phyloP scores from a whole-genome alignment of 2,797 vertebrate genomes.

The Eulemur mongoz region DNA sequence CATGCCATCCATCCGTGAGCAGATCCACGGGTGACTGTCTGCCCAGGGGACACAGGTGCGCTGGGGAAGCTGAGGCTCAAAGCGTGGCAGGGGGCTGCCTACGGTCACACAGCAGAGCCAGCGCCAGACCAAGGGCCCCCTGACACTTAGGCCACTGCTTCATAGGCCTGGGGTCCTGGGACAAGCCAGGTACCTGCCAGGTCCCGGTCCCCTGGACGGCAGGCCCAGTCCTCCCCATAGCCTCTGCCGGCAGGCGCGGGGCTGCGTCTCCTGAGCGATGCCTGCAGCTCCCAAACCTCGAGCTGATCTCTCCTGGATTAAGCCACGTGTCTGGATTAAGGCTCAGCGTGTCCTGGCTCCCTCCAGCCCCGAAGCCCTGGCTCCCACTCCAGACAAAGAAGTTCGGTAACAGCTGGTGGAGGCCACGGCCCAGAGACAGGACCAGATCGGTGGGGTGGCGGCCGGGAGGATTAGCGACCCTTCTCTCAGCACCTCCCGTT shows the following conservation, averaged over 20 bases:
- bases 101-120: neutral
- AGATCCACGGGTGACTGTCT: neutral
- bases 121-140: neutral
- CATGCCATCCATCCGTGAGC: neutral
- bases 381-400: slow-evolving; percentile 54
- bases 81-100: neutral
- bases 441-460: neutral
- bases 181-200: neutral
- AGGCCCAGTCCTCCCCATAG: neutral
- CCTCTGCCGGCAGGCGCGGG: neutral
- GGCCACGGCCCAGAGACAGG: neutral
- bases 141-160: neutral
- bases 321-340: slow-evolving; percentile 39
- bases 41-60: rapidly evolving
- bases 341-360: slow-evolving; percentile 16
- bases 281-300: slow-evolving; percentile 41
- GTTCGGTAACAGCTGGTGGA: slow-evolving; percentile 71
- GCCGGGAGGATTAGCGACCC: neutral
- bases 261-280: slow-evolving; percentile 59
- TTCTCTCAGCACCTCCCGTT: neutral
- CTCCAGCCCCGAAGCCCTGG: neutral
- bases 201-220: neutral
- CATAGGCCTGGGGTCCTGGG: neutral
- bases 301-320: slow-evolving; percentile 52
- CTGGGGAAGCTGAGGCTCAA: neutral